Evolutionary conservation across 1,140 invertebrate species (phyloP).

Genomic region (Zaprionus davidi): DNA sequence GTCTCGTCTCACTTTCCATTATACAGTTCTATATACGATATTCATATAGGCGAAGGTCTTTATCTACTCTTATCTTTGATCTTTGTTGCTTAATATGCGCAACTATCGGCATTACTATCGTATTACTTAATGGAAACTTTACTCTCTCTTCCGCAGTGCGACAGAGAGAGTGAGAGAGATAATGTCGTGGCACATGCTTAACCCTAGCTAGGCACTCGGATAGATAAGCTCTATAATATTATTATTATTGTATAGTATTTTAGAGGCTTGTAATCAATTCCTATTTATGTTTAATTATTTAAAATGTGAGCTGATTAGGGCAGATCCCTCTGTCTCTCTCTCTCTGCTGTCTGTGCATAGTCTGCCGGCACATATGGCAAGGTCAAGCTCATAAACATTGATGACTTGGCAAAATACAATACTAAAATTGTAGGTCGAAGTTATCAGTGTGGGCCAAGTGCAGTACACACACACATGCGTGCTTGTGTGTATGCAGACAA

Average conservation of each 20-base stretch:
- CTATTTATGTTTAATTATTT: conserved; percentile 58
- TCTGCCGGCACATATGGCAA: conserved; percentile 59
- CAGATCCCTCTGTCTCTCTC: background rate
- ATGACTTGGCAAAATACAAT: conserved; percentile 69
- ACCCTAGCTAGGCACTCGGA: background rate
- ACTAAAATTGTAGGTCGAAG: conserved; percentile 47
- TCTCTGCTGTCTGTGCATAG: conserved; percentile 12
- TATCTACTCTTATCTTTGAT: conserved; percentile 33
- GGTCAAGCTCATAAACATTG: conserved; percentile 80
- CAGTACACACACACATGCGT: conserved; percentile 17
- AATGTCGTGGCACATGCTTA: background rate
- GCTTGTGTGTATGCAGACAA: background rate
- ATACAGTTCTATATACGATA: background rate
- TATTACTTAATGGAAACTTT: background rate
- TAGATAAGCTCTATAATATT: conserved; percentile 19
- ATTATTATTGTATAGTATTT: conserved; percentile 1
- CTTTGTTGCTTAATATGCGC: background rate
- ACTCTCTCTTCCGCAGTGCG: background rate
- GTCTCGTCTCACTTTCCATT: conserved; percentile 32
- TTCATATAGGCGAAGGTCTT: background rate
- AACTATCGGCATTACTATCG: conserved; percentile 11
- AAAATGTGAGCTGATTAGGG: conserved; percentile 60
- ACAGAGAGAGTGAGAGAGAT: background rate
- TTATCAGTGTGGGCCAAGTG: conserved; percentile 46
- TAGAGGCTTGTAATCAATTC: conserved; percentile 34